Conservation (phyloP, 2,888 invertebrate genomes). For the Creontiades dilutus region DNA sequence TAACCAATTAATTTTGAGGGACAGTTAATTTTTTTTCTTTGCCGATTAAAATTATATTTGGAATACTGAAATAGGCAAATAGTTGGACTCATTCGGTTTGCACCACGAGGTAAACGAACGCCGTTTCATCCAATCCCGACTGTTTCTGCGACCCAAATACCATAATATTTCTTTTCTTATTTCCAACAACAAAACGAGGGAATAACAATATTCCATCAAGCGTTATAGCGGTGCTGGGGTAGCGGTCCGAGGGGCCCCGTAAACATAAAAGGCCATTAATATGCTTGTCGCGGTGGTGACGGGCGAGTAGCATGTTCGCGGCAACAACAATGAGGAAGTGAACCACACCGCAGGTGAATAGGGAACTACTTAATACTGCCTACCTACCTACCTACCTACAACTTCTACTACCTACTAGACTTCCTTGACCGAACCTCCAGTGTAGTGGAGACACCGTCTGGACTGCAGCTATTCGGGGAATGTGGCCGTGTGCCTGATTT, state of each 20-base stretch:
- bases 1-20: too few relatives aligned
- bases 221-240: background rate
- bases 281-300: conserved; percentile 32
- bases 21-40: too few relatives aligned
- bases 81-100: too few relatives aligned
- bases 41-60: too few relatives aligned
- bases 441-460: too few relatives aligned
- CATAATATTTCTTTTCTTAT: background rate
- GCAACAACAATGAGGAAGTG: conserved; percentile 30
- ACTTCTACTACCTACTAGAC: background rate
- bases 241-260: conserved; percentile 12
- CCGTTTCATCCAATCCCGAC: background rate
- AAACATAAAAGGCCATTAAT: conserved; percentile 39
- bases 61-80: background rate
- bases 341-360: conserved; percentile 6
- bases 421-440: background rate
- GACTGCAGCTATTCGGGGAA: background rate
- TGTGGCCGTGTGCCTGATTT: too few relatives aligned
- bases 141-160: background rate
- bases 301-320: conserved; percentile 1
- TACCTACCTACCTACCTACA: background rate
- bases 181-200: conserved; percentile 21
- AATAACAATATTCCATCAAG: conserved; percentile 16
- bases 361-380: background rate
- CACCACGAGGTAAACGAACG: background rate